phyloP scores from a whole-genome alignment of 2,113 vertebrate species.

The Nyctibius bracteatus region DNA sequence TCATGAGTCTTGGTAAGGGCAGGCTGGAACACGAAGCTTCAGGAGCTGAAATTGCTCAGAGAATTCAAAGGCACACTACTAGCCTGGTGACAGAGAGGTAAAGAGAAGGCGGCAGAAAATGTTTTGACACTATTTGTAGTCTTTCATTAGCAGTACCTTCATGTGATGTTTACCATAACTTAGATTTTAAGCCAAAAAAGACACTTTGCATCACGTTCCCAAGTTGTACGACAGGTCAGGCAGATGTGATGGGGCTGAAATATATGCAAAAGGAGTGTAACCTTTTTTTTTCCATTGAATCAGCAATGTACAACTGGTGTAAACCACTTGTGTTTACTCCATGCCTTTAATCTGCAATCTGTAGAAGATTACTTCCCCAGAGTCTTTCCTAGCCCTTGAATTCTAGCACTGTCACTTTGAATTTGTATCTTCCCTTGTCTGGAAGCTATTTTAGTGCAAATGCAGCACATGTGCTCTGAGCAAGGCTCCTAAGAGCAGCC shows the following conservation, averaged over 20 bases:
- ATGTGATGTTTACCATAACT: not conserved
- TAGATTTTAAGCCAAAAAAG: not conserved
- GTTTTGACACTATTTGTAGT: not conserved
- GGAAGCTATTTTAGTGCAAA: conserved; percentile 25
- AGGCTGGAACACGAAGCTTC: not conserved
- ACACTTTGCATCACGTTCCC: not conserved
- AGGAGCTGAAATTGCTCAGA: not conserved
- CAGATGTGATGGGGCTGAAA: not conserved
- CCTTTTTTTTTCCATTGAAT: not conserved
- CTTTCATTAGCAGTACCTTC: not conserved
- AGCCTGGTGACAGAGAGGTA: not conserved
- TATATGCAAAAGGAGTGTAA: not conserved
- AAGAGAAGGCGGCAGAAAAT: not conserved
- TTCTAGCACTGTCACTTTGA: conserved; percentile 12
- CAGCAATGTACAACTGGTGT: not conserved
- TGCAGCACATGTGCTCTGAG: not conserved
- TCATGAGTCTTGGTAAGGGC: not conserved
- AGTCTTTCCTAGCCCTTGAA: not conserved
- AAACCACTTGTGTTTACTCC: not conserved
- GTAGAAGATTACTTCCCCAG: not conserved
- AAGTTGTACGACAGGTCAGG: not conserved
- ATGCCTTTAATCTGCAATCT: not conserved
- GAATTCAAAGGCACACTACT: not conserved
- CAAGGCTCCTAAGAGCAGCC: not conserved
- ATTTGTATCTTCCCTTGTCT: conserved; percentile 7